phyloP scores from a whole-genome alignment of 2,797 vertebrate species.

The Neostethus bicornis region DNA sequence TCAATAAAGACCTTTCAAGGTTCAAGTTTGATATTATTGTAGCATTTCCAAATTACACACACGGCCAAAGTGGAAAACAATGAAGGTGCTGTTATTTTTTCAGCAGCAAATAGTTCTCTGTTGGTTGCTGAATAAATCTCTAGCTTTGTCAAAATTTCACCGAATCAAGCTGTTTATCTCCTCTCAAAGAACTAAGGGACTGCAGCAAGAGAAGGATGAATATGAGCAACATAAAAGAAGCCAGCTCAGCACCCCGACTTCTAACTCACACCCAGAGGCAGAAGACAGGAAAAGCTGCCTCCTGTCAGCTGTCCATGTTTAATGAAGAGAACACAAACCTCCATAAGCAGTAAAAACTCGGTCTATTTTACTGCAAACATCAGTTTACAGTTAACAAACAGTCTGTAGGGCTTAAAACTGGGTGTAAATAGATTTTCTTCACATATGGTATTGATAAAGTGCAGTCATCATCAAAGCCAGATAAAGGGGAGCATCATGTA shows the following conservation, averaged over 20 bases:
- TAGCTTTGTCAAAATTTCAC: slow-evolving; percentile 30
- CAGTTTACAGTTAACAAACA: too few relatives aligned
- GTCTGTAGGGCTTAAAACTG: too few relatives aligned
- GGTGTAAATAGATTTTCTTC: too few relatives aligned
- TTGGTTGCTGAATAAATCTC: slow-evolving; percentile 30
- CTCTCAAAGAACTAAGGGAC: neutral
- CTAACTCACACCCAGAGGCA: slow-evolving; percentile 4
- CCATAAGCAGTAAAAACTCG: neutral
- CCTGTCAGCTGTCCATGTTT: slow-evolving; percentile 4
- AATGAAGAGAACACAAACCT: slow-evolving; percentile 14
- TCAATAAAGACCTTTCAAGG: too few relatives aligned
- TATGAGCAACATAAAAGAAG: slow-evolving; percentile 13
- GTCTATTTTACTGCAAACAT: too few relatives aligned
- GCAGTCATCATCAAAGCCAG: too few relatives aligned
- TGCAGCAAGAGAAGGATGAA: slow-evolving; percentile 15
- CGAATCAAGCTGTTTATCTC: slow-evolving; percentile 34
- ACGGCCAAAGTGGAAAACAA: slow-evolving; percentile 17
- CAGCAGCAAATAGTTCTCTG: slow-evolving; percentile 16
- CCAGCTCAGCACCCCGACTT: slow-evolving; percentile 2
- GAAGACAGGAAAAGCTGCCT: slow-evolving; percentile 4
- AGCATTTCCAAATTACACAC: too few relatives aligned
- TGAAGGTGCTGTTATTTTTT: slow-evolving; percentile 1
- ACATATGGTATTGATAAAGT: too few relatives aligned
- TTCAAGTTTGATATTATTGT: too few relatives aligned
- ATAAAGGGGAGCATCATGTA: too few relatives aligned